These are phyloP conservation scores for Pachyuromys duprasi DNA, from an alignment of 2,797 vertebrate species.

Conservation along the genomic window DNA sequence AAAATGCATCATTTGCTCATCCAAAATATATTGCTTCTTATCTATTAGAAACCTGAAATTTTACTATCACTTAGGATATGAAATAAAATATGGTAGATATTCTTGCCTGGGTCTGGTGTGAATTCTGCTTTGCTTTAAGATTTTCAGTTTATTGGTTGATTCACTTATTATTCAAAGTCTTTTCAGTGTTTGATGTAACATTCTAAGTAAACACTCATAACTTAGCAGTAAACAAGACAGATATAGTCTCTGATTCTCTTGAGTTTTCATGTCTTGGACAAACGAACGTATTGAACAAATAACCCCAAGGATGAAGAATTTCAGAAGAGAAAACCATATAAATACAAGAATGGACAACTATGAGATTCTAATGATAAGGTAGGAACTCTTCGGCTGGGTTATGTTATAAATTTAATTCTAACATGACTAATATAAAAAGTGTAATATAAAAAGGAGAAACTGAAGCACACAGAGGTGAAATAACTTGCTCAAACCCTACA, in stretches of 20 bases:
- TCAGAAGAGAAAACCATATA: constrained; percentile 5
- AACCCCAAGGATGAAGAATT: constrained; percentile 15
- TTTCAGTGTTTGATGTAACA: neutral
- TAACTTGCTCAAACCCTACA: neutral
- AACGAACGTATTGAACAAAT: constrained; percentile 56
- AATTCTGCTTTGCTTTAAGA: neutral
- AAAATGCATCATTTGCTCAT: neutral
- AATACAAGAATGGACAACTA: neutral
- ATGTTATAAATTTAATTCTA: neutral
- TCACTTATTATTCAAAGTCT: constrained; percentile 46
- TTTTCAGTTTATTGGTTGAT: neutral
- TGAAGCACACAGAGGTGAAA: neutral
- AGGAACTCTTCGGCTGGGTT: neutral
- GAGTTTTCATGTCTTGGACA: neutral
- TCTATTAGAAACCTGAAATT: neutral
- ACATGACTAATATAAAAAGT: neutral
- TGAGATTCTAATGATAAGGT: neutral
- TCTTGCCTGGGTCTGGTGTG: neutral
- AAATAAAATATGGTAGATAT: neutral
- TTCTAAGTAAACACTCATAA: neutral
- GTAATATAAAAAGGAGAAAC: neutral
- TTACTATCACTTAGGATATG: neutral
- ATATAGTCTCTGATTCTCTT: neutral
- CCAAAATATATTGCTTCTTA: neutral
- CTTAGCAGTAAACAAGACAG: constrained; percentile 44